Evolutionary conservation across 1,140 invertebrate species (phyloP).

Genomic region (Harpegnathos saltator): DNA sequence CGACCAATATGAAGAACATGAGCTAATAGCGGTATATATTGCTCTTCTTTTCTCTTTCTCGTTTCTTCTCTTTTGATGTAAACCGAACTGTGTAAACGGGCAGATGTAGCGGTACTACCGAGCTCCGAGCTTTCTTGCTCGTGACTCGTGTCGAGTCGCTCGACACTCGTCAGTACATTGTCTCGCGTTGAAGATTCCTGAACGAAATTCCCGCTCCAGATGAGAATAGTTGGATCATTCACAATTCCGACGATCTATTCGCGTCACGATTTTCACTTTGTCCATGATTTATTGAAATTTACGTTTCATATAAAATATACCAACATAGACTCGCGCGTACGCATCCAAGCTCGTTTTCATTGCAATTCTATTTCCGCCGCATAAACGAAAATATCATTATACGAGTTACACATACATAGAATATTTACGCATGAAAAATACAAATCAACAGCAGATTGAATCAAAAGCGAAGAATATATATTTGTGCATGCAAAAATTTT

Average conservation of each 20-base stretch:
- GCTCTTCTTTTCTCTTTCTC: too few relatives aligned
- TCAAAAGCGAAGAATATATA: too few relatives aligned
- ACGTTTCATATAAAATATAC: not conserved
- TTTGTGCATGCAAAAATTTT: too few relatives aligned
- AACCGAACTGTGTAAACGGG: slow-evolving; percentile 57
- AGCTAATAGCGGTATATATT: slow-evolving; percentile 19
- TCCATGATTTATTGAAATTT: not conserved
- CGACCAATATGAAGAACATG: slow-evolving; percentile 39
- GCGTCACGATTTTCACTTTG: not conserved
- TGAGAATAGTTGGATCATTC: slow-evolving; percentile 68
- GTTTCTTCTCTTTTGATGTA: too few relatives aligned
- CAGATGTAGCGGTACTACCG: slow-evolving; percentile 46
- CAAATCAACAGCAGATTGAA: too few relatives aligned
- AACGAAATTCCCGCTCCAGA: slow-evolving; percentile 56
- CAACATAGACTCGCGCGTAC: not conserved
- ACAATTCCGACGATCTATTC: slow-evolving; percentile 61
- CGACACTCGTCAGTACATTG: slow-evolving; percentile 18
- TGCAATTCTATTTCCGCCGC: not conserved
- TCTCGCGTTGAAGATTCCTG: slow-evolving; percentile 48
- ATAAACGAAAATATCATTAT: not conserved
- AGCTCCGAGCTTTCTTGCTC: slow-evolving; percentile 56
- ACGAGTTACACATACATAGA: not conserved
- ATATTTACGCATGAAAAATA: not conserved
- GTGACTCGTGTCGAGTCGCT: slow-evolving; percentile 20
- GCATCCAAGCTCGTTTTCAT: not conserved